phyloP scores from a whole-genome alignment of 1,140 invertebrate genomes.

The Leptoteleia sp. region DNA sequence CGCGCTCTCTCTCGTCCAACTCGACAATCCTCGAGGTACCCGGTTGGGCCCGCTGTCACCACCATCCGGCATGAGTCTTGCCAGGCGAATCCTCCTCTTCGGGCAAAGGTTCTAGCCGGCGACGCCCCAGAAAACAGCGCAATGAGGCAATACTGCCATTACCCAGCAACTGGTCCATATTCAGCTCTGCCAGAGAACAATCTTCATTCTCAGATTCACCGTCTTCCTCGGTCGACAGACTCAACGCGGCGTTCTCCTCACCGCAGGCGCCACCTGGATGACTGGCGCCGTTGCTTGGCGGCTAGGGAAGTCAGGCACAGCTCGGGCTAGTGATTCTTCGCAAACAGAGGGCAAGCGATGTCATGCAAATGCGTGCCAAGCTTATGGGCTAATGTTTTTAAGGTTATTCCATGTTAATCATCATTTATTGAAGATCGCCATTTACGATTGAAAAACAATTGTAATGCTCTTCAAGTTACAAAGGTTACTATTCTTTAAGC shows the following conservation, averaged over 20 bases:
- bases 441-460: too few species aligned
- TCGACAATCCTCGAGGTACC: slow-evolving; percentile 68
- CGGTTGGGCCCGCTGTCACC: slow-evolving; percentile 79
- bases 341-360: slow-evolving; percentile 79
- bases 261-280: slow-evolving; percentile 52
- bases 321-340: slow-evolving; percentile 80
- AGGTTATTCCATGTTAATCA: slow-evolving; percentile 21
- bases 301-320: slow-evolving; percentile 79
- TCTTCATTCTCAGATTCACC: slow-evolving; percentile 65
- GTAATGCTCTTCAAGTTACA: too few species aligned
- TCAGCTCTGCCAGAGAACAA: slow-evolving; percentile 73
- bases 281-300: slow-evolving; percentile 70
- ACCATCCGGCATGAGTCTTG: slow-evolving; percentile 78
- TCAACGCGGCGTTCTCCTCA: slow-evolving; percentile 74
- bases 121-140: slow-evolving; percentile 74
- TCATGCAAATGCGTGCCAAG: slow-evolving; percentile 80
- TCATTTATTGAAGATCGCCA: not conserved
- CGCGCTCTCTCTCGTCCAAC: slow-evolving; percentile 65
- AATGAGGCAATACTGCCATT: slow-evolving; percentile 69
- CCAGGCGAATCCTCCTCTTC: slow-evolving; percentile 79
- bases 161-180: slow-evolving; percentile 78
- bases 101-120: slow-evolving; percentile 77
- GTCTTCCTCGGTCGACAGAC: slow-evolving; percentile 71
- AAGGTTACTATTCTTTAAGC: too few species aligned
- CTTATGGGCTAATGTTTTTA: slow-evolving; percentile 70